Percentiles rank a stretch among this genome's conserved stretches.
Evolutionary conservation across 2,797 vertebrate species (phyloP).

Genomic region (Nannoperca obscura): DNA sequence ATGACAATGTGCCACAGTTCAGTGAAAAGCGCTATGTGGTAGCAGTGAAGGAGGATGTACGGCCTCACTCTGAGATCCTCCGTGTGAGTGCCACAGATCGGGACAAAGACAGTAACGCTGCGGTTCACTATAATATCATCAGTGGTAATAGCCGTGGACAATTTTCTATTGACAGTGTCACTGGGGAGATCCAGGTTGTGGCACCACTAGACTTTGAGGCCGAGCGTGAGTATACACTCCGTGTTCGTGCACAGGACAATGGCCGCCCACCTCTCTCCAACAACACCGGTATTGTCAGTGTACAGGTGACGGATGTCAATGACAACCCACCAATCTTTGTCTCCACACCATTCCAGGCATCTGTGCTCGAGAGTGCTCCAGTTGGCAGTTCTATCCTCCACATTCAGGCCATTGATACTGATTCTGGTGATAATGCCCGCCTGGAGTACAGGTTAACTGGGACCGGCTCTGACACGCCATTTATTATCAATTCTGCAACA

Average conservation of each 20-base stretch:
- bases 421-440: constrained; percentile 93
- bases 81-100: constrained; percentile 92
- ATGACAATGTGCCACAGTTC: constrained; percentile 98
- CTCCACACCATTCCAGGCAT: constrained; percentile 97
- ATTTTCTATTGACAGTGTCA: constrained; percentile 96
- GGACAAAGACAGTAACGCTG: constrained; percentile 95
- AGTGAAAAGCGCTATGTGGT: constrained; percentile 98
- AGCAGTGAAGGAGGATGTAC: constrained; percentile 93
- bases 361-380: constrained; percentile 94
- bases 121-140: constrained; percentile 98
- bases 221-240: constrained; percentile 94
- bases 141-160: constrained; percentile 97
- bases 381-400: constrained; percentile 96
- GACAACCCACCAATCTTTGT: constrained; percentile 98
- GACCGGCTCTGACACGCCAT: constrained; percentile 90
- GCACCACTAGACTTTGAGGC: constrained; percentile 94
- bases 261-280: constrained; percentile 97
- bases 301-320: constrained; percentile 97
- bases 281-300: constrained; percentile 95
- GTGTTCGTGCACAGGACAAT: constrained; percentile 95
- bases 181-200: constrained; percentile 96
- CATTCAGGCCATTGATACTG: constrained; percentile 98
- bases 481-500: constrained; percentile 95
- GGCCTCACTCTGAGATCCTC: constrained; percentile 93
- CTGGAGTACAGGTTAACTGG: constrained; percentile 94